Evolutionary conservation across 1,140 invertebrate species (phyloP).

Genomic region (Marisa cornuarietis): DNA sequence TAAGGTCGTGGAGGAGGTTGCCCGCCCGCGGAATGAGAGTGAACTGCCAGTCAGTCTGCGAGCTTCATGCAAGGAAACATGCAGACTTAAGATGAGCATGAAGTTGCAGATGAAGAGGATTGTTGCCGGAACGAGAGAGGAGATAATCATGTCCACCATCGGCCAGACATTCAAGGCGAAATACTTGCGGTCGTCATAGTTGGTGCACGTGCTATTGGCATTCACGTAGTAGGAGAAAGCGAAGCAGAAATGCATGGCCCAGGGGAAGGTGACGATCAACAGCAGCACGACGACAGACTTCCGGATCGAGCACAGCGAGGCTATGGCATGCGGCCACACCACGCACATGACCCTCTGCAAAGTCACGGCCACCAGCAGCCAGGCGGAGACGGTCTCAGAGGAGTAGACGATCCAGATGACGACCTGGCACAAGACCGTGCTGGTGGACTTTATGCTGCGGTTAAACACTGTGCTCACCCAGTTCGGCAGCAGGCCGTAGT

Average conservation of each 20-base stretch:
- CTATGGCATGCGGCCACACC: neutral
- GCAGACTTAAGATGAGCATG: neutral
- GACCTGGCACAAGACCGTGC: neutral
- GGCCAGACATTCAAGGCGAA: neutral
- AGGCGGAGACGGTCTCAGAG: neutral
- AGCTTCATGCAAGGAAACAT: neutral
- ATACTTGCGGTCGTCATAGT: neutral
- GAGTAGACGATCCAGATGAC: slow-evolving; percentile 11
- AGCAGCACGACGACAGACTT: neutral
- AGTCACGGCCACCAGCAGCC: slow-evolving; percentile 4
- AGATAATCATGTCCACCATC: neutral
- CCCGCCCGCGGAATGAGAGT: neutral
- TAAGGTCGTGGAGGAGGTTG: neutral
- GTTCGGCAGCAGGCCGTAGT: neutral
- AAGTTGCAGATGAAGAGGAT: slow-evolving; percentile 5
- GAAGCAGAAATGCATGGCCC: neutral
- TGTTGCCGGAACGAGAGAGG: neutral
- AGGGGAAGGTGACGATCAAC: neutral
- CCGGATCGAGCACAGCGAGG: neutral
- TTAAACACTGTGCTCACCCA: neutral
- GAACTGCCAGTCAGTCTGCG: neutral
- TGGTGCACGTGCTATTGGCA: no score
- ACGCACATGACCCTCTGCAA: slow-evolving; percentile 11
- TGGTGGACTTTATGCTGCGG: neutral
- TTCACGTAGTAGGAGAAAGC: neutral